Conservation (phyloP, 2,888 invertebrate species). For the Pantelozetes paolii region DNA sequence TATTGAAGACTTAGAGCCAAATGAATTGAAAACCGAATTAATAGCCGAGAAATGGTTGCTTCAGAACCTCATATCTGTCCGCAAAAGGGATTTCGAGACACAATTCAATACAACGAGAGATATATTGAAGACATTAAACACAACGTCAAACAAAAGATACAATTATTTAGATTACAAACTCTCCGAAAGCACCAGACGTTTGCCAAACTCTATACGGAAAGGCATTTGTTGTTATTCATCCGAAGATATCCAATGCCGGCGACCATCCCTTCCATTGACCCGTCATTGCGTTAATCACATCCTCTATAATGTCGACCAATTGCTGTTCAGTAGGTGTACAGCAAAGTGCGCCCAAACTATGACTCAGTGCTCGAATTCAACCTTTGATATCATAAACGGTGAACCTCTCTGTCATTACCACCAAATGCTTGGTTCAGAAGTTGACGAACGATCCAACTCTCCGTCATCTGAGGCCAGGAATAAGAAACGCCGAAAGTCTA, state of each 20-base stretch:
- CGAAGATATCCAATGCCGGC: constrained; percentile 50
- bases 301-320: constrained; percentile 71
- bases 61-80: constrained; percentile 23
- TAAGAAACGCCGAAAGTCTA: not conserved
- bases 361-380: constrained; percentile 71
- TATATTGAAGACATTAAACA: constrained; percentile 9
- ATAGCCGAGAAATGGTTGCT: constrained; percentile 39
- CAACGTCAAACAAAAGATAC: not conserved
- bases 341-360: constrained; percentile 67
- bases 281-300: constrained; percentile 71
- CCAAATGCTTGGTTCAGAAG: constrained; percentile 57
- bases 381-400: constrained; percentile 71
- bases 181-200: constrained; percentile 9
- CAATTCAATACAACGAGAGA: not conserved
- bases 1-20: constrained; percentile 31
- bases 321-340: constrained; percentile 72
- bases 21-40: constrained; percentile 36
- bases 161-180: constrained; percentile 20
- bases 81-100: not conserved
- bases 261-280: constrained; percentile 66
- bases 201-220: constrained; percentile 44
- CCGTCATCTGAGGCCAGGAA: not conserved
- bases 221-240: constrained; percentile 49
- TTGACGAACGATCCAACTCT: not conserved
- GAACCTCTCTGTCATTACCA: constrained; percentile 81